Evolutionary conservation across 2,113 vertebrate species (phyloP), one percentile per base, ranked within the genome.

Genomic region (Copsychus sechellarum): DNA sequence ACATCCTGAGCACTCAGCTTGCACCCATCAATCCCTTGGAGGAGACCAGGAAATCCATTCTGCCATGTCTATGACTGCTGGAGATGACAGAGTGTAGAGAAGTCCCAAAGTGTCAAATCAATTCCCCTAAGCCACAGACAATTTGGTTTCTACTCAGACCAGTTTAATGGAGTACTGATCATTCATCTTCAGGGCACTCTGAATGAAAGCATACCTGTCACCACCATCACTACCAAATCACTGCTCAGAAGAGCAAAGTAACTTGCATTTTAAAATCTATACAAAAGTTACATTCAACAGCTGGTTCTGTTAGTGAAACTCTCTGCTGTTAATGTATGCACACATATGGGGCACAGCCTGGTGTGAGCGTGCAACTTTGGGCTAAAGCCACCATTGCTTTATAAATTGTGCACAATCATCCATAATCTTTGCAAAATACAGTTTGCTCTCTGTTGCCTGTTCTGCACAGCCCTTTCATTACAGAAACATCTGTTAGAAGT

Each of bases 401-500:
- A 77, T n/a, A 86, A 80, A 94, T 57, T 65, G 42, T 85, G 62
- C 58, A 89, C 66, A 77, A 92, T 92, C 88, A 92, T 65, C 78
- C 0, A 0, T 71, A 92, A 93, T 91, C 81, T 91, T 69, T 85
- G 53, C 53, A 89, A 84, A 67, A 42, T 66, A 81, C 60, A 88
- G 81, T 90, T 93, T 93, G 51, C 67, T 92, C 78, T 67, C 86
- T 66, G 34, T 90, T 80, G 66, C 81, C 48, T 84, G 71, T 70
- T 92, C 85, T 86, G 56, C 79, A 51, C 51, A 88, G 78, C 51
- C 93, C 50, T 92, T 94, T 95, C 81, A 88, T 96, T 96, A 92
- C 84, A 93, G 95, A 90, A 95, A 96, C 95, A 96, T 93, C 96
- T 96, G 95, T 82, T 95, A 62, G 76, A 71, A 86, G 57, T 14